These are phyloP conservation scores for Chaenodraco wilsoni DNA, from an alignment of 2,797 vertebrate species.

Conservation along the genomic window DNA sequence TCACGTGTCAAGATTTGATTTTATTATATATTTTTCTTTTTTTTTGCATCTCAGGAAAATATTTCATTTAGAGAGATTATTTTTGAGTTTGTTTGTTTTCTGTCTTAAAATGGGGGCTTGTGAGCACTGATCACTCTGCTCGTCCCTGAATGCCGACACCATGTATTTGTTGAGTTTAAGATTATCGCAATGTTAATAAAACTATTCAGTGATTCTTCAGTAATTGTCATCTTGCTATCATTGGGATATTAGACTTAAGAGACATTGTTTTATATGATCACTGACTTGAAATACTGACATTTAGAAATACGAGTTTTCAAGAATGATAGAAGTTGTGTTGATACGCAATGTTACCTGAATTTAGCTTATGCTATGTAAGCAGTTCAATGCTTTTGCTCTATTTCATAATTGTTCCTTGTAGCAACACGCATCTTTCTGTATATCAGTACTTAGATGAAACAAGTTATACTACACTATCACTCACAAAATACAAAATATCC, in stretches of 20 bases:
- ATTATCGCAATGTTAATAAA: constrained; percentile 82
- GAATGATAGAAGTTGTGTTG: constrained; percentile 48
- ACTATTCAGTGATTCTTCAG: constrained; percentile 79
- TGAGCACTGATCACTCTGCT: constrained; percentile 67
- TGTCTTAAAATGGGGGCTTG: constrained; percentile 59
- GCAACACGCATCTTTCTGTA: constrained; percentile 51
- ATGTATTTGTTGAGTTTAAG: constrained; percentile 80
- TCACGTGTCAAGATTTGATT: constrained; percentile 42
- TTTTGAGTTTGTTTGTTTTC: constrained; percentile 43
- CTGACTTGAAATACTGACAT: constrained; percentile 58
- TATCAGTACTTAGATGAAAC: constrained; percentile 46
- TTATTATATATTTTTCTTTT: constrained; percentile 58
- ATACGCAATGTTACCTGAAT: constrained; percentile 43
- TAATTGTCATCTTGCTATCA: constrained; percentile 69
- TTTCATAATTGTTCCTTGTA: constrained; percentile 48
- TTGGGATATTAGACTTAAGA: constrained; percentile 45
- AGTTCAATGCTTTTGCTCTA: constrained; percentile 48
- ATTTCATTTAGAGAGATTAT: constrained; percentile 64
- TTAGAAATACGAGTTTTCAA: constrained; percentile 58
- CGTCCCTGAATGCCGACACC: constrained; percentile 72
- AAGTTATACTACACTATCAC: constrained; percentile 41
- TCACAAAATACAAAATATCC: constrained; percentile 45
- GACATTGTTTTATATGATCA: constrained; percentile 35
- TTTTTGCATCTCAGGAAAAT: constrained; percentile 84
- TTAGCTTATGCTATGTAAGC: constrained; percentile 51